Conservation (phyloP, 2,797 vertebrate genomes). For the Anas capensis region DNA sequence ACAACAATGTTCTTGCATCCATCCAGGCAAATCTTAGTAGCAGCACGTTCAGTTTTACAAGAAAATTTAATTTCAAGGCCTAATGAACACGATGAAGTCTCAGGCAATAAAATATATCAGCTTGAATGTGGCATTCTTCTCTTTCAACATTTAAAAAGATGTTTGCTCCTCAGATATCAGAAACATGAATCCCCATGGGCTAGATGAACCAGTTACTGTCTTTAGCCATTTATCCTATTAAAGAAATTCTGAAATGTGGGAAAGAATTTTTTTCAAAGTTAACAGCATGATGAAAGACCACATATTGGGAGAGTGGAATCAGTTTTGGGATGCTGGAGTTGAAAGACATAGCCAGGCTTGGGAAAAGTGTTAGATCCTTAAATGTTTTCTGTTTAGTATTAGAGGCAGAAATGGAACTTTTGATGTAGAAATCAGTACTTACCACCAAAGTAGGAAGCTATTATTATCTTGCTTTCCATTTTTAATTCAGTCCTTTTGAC, state of each 20-base stretch:
- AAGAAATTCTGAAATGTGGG: conserved; percentile 1
- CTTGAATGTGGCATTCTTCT: not conserved
- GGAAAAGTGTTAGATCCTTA: not conserved
- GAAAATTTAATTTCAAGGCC: conserved; percentile 60
- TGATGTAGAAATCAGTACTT: conserved; percentile 24
- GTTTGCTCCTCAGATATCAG: not conserved
- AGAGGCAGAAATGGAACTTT: not conserved
- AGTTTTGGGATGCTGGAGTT: not conserved
- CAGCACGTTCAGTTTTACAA: not conserved
- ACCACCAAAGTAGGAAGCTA: conserved; percentile 14
- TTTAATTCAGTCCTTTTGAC: not conserved
- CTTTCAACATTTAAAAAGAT: not conserved
- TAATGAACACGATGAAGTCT: conserved; percentile 30
- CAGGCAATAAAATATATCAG: not conserved
- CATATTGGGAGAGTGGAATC: not conserved
- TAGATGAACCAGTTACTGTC: not conserved
- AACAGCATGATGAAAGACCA: conserved; percentile 26
- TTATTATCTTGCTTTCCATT: conserved; percentile 12
- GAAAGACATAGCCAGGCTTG: not conserved
- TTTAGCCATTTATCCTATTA: not conserved
- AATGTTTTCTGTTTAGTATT: not conserved
- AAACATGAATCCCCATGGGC: not conserved
- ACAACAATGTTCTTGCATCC: not conserved
- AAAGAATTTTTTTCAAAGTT: conserved; percentile 37
- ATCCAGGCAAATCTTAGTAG: not conserved